Percentiles rank a stretch among this genome's conserved stretches.
Evolutionary conservation across 2,113 vertebrate genomes (phyloP).

Genomic region (Mus musculus): GRCm39 chr11:112170501-112171000

Average conservation of each 20-base stretch:
- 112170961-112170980: background rate
- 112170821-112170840: background rate
- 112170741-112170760: no score
- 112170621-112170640: background rate
- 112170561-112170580: background rate
- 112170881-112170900: background rate
- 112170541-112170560: background rate
- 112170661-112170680: background rate
- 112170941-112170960: no score
- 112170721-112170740: no score
- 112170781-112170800: background rate
- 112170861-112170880: background rate
- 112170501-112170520: no score
- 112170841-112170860: background rate
- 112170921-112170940: background rate
- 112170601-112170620: background rate
- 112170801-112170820: background rate
- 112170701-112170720: background rate
- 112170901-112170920: background rate
- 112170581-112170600: background rate
- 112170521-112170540: background rate
- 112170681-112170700: background rate
- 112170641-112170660: background rate
- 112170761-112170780: no score
- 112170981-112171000: background rate